phyloP scores from a whole-genome alignment of 2,888 invertebrate species.

The Aromia moschata region DNA sequence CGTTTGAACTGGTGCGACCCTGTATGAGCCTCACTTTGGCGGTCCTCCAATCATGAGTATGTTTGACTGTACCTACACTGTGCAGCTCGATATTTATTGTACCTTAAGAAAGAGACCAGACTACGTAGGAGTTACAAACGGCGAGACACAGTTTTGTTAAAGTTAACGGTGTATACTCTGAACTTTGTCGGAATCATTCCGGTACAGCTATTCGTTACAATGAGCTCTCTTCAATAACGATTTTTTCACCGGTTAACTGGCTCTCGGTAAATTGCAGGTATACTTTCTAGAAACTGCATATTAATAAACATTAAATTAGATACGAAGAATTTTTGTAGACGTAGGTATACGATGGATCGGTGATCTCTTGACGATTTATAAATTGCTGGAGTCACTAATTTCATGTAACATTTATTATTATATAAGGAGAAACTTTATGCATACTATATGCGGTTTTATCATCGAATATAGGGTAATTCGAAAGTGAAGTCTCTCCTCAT shows the following conservation, averaged over 20 bases:
- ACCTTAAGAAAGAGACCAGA: slow-evolving; percentile 4
- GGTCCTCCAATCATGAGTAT: too few relatives aligned
- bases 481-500: too few relatives aligned
- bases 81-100: not conserved
- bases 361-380: too few relatives aligned
- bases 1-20: too few relatives aligned
- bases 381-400: too few relatives aligned
- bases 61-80: not conserved
- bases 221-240: slow-evolving; percentile 5
- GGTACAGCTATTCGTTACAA: slow-evolving; percentile 23
- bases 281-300: not conserved
- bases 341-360: too few relatives aligned
- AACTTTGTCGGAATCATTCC: slow-evolving; percentile 17
- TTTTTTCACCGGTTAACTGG: not conserved
- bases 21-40: too few relatives aligned
- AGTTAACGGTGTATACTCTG: slow-evolving; percentile 15
- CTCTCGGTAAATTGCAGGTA: not conserved
- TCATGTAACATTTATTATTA: too few relatives aligned
- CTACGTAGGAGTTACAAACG: slow-evolving; percentile 11
- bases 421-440: too few relatives aligned
- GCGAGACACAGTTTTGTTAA: slow-evolving; percentile 9
- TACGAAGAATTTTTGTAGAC: too few relatives aligned
- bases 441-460: too few relatives aligned
- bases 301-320: not conserved
- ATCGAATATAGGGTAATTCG: too few relatives aligned